A percentile compares a stretch with the other conserved stretches of the same genome.
Evolutionary conservation across 2,888 invertebrate species (phyloP).

Genomic region (Spilarctia lutea): DNA sequence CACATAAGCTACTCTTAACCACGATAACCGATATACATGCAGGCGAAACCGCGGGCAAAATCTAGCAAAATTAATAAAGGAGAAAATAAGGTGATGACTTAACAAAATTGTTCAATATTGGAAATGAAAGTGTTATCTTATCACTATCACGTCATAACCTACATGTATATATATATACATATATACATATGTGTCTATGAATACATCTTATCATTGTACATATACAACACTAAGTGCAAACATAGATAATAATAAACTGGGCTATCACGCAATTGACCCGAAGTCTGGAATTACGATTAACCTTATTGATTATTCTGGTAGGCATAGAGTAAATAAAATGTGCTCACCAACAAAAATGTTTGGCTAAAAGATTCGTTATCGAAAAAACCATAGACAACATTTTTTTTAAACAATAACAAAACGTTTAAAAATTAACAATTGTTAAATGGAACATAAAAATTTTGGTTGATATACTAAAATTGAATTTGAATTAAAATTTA

Average conservation of each 20-base stretch:
- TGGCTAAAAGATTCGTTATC: background rate
- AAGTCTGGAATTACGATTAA: constrained; percentile 1
- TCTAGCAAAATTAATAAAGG: background rate
- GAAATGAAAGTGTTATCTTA: constrained; percentile 37
- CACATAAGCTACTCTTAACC: too few species aligned
- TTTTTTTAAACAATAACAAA: too few species aligned
- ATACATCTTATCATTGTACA: constrained; percentile 13
- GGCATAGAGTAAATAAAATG: background rate
- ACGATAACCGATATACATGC: too few species aligned
- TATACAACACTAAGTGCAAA: constrained; percentile 27
- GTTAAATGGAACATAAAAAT: too few species aligned
- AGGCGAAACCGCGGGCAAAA: too few species aligned
- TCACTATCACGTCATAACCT: constrained; percentile 29
- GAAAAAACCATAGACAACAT: background rate
- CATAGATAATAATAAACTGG: constrained; percentile 44
- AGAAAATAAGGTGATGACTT: background rate
- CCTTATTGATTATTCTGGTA: background rate
- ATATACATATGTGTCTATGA: background rate
- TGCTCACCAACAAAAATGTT: background rate
- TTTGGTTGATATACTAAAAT: too few species aligned
- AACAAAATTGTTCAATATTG: constrained; percentile 14
- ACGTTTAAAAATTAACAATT: too few species aligned
- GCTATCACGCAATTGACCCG: constrained; percentile 36
- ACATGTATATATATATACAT: constrained; percentile 31
- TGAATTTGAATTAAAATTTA: too few species aligned